A percentile compares a stretch with the other conserved stretches of the same genome.
phyloP scores from a whole-genome alignment of 2,797 vertebrate genomes.

The Echeneis naucrates region DNA sequence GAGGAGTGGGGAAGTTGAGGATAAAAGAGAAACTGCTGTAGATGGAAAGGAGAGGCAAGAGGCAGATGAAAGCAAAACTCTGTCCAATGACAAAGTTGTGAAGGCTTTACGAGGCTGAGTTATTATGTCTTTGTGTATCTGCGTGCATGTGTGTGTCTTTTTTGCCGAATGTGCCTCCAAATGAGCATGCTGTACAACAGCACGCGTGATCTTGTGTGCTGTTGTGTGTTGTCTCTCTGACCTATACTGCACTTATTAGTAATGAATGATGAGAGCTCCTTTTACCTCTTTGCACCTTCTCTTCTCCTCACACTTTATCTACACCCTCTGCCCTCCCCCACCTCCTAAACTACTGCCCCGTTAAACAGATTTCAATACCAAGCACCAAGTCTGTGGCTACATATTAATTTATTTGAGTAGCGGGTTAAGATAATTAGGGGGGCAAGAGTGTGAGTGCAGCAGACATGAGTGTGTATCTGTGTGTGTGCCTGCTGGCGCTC shows the following conservation, averaged over 20 bases:
- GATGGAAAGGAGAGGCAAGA: slow-evolving; percentile 27
- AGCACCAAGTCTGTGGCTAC: slow-evolving; percentile 43
- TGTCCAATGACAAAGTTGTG: slow-evolving; percentile 17
- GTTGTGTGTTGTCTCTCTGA: slow-evolving; percentile 44
- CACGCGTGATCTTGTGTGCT: slow-evolving; percentile 16
- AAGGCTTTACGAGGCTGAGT: slow-evolving; percentile 9
- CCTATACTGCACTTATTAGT: slow-evolving; percentile 64
- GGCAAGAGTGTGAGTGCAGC: slow-evolving; percentile 32
- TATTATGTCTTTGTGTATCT: background rate
- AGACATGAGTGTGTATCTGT: background rate
- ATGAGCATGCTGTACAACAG: slow-evolving; percentile 9
- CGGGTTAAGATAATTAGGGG: slow-evolving; percentile 58
- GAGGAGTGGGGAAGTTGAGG: slow-evolving; percentile 5
- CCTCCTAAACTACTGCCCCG: slow-evolving; percentile 15
- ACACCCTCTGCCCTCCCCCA: slow-evolving; percentile 16
- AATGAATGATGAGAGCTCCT: slow-evolving; percentile 54
- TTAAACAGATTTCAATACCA: slow-evolving; percentile 16
- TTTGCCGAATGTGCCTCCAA: slow-evolving; percentile 6
- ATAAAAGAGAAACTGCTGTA: slow-evolving; percentile 7
- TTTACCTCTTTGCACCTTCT: slow-evolving; percentile 61
- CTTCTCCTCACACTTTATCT: slow-evolving; percentile 24
- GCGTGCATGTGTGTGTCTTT: background rate
- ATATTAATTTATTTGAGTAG: slow-evolving; percentile 61
- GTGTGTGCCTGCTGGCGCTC: slow-evolving; percentile 29
- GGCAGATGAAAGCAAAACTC: slow-evolving; percentile 35